Conservation (phyloP, 2,797 vertebrate genomes). For the Sternotherus odoratus region DNA sequence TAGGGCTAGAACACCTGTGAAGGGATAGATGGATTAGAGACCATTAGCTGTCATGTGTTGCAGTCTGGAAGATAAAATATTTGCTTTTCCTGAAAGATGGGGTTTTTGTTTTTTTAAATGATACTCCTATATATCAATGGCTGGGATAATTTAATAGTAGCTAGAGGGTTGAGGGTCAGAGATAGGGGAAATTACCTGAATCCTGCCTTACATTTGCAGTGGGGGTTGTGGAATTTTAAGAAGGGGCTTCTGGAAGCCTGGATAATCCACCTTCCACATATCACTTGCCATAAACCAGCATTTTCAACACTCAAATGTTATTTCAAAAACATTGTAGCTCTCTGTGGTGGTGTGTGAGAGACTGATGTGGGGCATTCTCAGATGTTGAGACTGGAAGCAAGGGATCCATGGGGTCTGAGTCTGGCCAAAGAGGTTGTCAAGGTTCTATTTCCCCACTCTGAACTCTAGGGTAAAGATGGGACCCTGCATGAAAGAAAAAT, state of each 20-base stretch:
- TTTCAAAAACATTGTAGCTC: neutral
- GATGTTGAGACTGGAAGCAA: neutral
- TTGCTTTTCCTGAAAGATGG: neutral
- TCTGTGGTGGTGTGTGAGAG: neutral
- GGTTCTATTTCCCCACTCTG: too few species aligned
- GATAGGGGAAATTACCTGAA: neutral
- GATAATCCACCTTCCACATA: neutral
- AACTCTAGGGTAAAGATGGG: too few species aligned
- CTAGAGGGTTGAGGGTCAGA: neutral
- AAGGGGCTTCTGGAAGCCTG: neutral
- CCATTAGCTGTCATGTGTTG: neutral
- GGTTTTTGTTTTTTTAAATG: neutral
- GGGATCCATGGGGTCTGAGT: neutral
- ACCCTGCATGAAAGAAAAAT: too few species aligned
- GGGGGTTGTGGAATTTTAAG: neutral
- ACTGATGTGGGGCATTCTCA: neutral
- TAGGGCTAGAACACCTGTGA: neutral
- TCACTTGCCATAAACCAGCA: neutral
- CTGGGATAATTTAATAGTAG: neutral
- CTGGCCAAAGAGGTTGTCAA: neutral
- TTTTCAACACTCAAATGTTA: neutral
- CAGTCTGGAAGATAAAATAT: neutral
- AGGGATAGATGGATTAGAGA: accelerated
- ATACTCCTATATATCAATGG: neutral
- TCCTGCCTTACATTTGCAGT: neutral